Conservation (phyloP, 2,797 vertebrate species). For the Hapalemur alaotrensis region DNA sequence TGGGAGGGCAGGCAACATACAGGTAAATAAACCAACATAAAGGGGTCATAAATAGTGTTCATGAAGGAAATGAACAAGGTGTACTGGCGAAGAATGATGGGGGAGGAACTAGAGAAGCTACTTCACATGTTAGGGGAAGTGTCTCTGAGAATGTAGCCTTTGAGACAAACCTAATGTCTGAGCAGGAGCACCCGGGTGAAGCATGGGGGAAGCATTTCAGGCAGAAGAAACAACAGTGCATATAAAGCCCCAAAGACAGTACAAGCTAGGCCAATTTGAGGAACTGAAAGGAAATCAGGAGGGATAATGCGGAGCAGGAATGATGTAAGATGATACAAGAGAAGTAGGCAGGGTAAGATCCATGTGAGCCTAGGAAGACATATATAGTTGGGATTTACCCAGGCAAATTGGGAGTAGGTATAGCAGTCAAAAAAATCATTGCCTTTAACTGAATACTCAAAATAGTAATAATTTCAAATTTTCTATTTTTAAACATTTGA, state of each 20-base stretch:
- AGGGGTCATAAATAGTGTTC: neutral
- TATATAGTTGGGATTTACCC: neutral
- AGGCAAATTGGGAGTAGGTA: neutral
- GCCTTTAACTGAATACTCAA: neutral
- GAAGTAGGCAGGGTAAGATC: neutral
- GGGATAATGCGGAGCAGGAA: neutral
- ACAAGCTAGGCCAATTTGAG: neutral
- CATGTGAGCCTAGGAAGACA: neutral
- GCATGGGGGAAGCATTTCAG: neutral
- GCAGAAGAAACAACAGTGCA: neutral
- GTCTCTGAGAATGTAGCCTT: neutral
- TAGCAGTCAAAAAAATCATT: neutral
- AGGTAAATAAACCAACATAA: neutral
- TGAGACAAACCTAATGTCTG: neutral
- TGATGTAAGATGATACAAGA: neutral
- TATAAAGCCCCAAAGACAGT: neutral
- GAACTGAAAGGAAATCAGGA: neutral
- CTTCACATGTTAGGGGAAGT: neutral
- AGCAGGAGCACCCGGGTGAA: neutral
- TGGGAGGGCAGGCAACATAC: neutral
- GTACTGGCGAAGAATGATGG: neutral
- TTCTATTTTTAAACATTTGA: slow-evolving; percentile 6
- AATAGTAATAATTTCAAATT: neutral
- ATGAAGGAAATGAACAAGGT: neutral
- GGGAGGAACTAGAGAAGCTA: neutral